Base-by-base conservation (phyloP, 2,888 invertebrate genomes). In the Dexiosoma caninum region DNA sequence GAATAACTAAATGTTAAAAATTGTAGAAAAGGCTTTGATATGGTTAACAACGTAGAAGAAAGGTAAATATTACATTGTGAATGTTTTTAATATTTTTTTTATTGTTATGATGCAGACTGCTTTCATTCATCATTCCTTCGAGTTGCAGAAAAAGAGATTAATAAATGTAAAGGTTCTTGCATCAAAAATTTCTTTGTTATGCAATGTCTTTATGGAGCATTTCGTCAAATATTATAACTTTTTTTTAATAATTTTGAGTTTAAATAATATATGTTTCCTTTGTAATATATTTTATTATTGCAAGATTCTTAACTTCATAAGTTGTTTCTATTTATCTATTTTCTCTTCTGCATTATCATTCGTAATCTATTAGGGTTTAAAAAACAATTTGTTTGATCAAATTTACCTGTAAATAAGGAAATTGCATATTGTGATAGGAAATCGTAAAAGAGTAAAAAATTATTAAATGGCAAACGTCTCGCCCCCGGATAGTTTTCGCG, bases 121-220 rank as follows among this genome's bases (percentile, higher is more conserved):
- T 30, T 27, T 2, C 8, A 46, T 12, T n/a, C 14, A 51, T 21
- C 51, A 27, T 66, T n/a, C 32, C 10, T 32, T 42, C 8, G 12
- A 10, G 21, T 42, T 27, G 12, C 12, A 32, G 64, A 32, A 60
- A 49, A 3, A 14, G 49, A 46, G 12, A 44, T 3, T 27, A 27
- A 53, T 46, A 32, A 60, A 69, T 67, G 67, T 53, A 55, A 51
- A 57, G 16, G 16, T 49, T 2, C 55, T 27, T 27, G 14, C 10
- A 44, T 40, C 6, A 27, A 27, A 5, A 5, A 5, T 27, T 12
- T n/a, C 37, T 27, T 30, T 40, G 81, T 81, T 81, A 81, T 81
- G 81, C 72, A 81, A 81, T 74, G 60, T 27, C 40, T 10, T 53
- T 55, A 46, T 72, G 42, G 67, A 72, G 67, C n/a, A n/a, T 69